phyloP scores from a whole-genome alignment of 1,140 invertebrate genomes.

The Uloborus diversus region DNA sequence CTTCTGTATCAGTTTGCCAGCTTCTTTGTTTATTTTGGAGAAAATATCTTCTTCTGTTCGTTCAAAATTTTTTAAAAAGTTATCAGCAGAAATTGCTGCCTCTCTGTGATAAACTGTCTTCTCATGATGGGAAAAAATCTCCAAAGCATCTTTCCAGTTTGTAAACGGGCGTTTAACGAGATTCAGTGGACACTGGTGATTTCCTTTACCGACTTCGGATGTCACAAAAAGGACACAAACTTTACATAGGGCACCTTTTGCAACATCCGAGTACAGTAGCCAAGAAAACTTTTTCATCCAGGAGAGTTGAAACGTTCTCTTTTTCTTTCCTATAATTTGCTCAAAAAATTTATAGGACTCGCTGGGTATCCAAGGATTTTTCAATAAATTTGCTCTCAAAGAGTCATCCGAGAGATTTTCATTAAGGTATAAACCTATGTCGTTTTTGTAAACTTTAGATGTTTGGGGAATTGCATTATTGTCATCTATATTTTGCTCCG shows the following conservation, averaged over 20 bases:
- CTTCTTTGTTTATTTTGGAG: not conserved
- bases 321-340: not conserved
- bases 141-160: not conserved
- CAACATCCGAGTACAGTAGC: not conserved
- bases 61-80: not conserved
- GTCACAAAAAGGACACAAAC: conserved; percentile 1
- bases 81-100: not conserved
- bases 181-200: too few relatives aligned
- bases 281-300: not conserved
- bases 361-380: not conserved
- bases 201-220: not conserved
- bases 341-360: not conserved
- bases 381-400: too few relatives aligned
- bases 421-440: too few relatives aligned
- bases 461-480: too few relatives aligned
- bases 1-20: not conserved
- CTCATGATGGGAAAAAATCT: not conserved
- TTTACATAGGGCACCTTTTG: conserved; percentile 5
- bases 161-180: not conserved
- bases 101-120: not conserved
- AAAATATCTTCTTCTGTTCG: not conserved
- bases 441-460: too few relatives aligned
- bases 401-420: too few relatives aligned
- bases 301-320: not conserved
- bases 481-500: too few relatives aligned